Percentiles rank a stretch among this genome's conserved stretches.
These are phyloP conservation scores for Lasioglossum oenotherae DNA, from an alignment of 2,888 invertebrate species.

Conservation along the genomic window DNA sequence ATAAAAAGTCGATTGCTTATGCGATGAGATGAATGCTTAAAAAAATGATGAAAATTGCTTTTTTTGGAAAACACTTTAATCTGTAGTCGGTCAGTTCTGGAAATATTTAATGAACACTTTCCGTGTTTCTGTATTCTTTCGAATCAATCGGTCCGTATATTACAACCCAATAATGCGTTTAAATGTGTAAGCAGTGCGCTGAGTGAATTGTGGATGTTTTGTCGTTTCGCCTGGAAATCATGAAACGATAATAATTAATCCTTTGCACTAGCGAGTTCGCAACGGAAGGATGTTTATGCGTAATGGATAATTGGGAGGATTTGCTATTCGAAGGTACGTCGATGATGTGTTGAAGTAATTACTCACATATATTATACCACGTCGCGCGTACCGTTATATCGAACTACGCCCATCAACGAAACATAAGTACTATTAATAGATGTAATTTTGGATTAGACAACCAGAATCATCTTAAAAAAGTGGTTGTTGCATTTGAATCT, in stretches of 20 bases:
- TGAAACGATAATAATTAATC: conserved; percentile 19
- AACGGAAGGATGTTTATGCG: too few species aligned
- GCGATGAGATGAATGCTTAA: not conserved
- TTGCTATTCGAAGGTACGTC: not conserved
- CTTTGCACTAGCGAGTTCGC: conserved; percentile 21
- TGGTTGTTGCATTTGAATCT: too few species aligned
- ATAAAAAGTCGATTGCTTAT: not conserved
- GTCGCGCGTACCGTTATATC: not conserved
- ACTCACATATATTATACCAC: not conserved
- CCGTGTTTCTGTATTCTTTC: not conserved
- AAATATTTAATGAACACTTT: too few species aligned
- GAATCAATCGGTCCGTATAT: not conserved
- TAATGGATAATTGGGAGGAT: not conserved
- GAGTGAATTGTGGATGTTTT: not conserved
- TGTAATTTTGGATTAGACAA: not conserved
- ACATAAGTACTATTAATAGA: not conserved
- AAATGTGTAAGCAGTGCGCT: not conserved
- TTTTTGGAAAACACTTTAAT: too few species aligned
- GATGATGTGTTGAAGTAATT: not conserved
- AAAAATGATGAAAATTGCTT: not conserved
- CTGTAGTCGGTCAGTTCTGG: too few species aligned
- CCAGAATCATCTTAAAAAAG: not conserved
- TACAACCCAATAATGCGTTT: conserved; percentile 1
- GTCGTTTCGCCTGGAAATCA: not conserved
- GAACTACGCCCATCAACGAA: not conserved